Evolutionary conservation across 2,113 vertebrate species (phyloP).

Genomic region (Hemiprocne comata): DNA sequence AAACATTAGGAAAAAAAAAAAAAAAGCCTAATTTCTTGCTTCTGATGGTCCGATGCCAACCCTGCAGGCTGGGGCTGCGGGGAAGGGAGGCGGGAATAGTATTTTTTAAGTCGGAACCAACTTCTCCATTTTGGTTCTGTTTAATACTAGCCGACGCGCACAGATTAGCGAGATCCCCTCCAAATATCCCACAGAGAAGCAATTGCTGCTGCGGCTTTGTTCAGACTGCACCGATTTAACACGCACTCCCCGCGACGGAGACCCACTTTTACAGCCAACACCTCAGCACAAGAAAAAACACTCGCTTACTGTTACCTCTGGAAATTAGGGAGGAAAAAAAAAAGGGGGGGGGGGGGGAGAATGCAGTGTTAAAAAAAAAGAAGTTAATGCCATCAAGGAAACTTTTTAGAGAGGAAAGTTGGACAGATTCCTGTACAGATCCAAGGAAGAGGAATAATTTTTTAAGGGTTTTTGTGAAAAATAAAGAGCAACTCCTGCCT

Average conservation of each 20-base stretch:
- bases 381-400: constrained; percentile 26
- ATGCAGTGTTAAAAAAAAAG: not conserved
- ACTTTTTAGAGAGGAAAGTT: constrained; percentile 21
- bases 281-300: not conserved
- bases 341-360: fast-evolving
- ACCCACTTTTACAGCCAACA: not conserved
- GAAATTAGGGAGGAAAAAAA: not conserved
- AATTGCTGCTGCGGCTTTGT: constrained; percentile 47
- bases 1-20: not conserved
- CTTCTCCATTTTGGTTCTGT: constrained; percentile 53
- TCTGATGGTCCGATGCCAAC: not conserved
- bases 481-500: not conserved
- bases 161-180: not conserved
- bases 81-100: not conserved
- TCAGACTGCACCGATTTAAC: not conserved
- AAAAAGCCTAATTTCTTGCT: not conserved
- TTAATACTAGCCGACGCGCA: not conserved
- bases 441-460: not conserved
- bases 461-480: not conserved
- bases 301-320: not conserved
- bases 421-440: not conserved
- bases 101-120: not conserved
- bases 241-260: not conserved
- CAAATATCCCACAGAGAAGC: constrained; percentile 26
- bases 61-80: not conserved